Evolutionary conservation across 2,113 vertebrate genomes (phyloP), one percentile per base, ranked within the genome.

Genomic region (Willisornis vidua): DNA sequence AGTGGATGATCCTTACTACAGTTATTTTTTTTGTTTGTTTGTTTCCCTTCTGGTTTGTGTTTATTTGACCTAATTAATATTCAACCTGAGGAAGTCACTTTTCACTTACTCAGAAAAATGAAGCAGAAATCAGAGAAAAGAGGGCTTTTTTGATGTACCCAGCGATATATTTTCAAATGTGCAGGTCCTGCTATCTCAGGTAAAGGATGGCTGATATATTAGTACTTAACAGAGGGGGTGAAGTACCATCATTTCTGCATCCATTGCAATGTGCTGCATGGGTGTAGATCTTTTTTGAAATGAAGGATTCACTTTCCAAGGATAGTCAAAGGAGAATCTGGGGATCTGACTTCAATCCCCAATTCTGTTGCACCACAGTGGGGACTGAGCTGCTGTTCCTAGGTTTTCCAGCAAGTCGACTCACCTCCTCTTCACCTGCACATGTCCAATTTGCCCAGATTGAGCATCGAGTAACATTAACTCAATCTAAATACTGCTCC

Each of bases 11-110:
- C 29, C 31, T 89, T 49, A 22, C 58, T 52, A 87, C 29, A 72
- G 12, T 28, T 79, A 10, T 70, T 84, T 73, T 57, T 51, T 26
- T 51, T n/a, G 45, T 51, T 51, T 20, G 4, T 15, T 49, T 74
- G 26, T 78, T 89, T 59, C 51, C 28, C 57, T 87, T 93, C 81
- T 94, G 66, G 35, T 85, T 87, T 91, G 29, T 20, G 48, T 96
- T 95, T 93, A 63, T 91, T 88, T 70, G n/a, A 28, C 37, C 29
- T 93, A 90, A 96, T 80, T 94, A 89, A 70, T 90, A 93, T 66
- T 73, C 67, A 87, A 0, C n/a, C 45, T 62, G 49, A 85, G 74
- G 35, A 91, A 22, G 35, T 85, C 2, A 0, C n/a, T 87, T 87
- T 76, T 58, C 37, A 55, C 10, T 89, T 81, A 68, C 29, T 76